A percentile compares a stretch with the other conserved stretches of the same genome.
phyloP scores from a whole-genome alignment of 2,797 vertebrate genomes.

The Podargus strigoides region DNA sequence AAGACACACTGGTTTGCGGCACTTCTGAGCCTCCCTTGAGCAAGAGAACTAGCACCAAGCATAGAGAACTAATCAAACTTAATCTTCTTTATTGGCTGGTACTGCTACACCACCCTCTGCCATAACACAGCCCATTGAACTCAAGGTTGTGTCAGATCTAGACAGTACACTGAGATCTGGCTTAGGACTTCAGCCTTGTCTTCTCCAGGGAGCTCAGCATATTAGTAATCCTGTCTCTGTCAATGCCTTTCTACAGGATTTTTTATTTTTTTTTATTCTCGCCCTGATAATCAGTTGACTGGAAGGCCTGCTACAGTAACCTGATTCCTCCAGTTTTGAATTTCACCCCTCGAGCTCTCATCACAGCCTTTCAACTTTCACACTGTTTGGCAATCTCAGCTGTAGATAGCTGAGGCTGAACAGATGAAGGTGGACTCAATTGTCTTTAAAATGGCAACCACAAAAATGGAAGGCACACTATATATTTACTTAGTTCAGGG shows the following conservation, averaged over 20 bases:
- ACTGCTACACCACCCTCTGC: neutral
- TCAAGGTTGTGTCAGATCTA: neutral
- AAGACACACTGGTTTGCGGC: neutral
- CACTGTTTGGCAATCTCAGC: neutral
- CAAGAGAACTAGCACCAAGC: neutral
- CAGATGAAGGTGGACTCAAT: neutral
- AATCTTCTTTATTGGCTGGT: neutral
- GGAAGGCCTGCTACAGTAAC: neutral
- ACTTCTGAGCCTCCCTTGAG: neutral
- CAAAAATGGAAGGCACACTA: neutral
- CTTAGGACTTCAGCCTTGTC: neutral
- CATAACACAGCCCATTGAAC: neutral
- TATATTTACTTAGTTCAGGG: neutral
- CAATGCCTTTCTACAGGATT: neutral
- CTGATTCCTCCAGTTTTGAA: neutral
- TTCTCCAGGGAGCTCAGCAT: neutral
- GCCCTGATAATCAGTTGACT: neutral
- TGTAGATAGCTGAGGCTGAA: neutral
- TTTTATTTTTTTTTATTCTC: neutral
- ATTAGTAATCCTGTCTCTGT: neutral
- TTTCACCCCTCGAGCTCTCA: neutral
- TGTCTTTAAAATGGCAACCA: neutral
- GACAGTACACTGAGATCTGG: neutral
- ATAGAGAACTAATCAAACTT: neutral
- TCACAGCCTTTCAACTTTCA: neutral